phyloP scores from a whole-genome alignment of 2,113 vertebrate species.

The Trichomycterus rosablanca region DNA sequence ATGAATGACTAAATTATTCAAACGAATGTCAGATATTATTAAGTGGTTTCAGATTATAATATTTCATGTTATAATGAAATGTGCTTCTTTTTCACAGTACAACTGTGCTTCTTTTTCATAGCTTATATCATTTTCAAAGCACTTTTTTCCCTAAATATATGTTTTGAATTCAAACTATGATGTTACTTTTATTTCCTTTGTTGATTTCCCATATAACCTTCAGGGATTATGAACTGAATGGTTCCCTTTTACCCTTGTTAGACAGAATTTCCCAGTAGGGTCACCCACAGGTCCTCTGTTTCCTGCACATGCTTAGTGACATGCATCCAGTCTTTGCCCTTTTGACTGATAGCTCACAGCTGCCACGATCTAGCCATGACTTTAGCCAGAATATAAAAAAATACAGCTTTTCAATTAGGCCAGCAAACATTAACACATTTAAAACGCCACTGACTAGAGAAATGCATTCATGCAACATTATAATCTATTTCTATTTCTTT shows the following conservation, averaged over 20 bases:
- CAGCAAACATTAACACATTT: slow-evolving; percentile 25
- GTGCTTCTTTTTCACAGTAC: too few relatives aligned
- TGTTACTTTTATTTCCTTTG: neutral
- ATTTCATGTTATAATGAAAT: too few relatives aligned
- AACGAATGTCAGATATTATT: too few relatives aligned
- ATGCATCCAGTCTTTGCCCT: slow-evolving; percentile 38
- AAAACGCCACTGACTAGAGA: neutral
- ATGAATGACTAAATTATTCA: too few relatives aligned
- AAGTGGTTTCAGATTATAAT: too few relatives aligned
- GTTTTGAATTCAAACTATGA: too few relatives aligned
- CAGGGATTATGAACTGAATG: slow-evolving; percentile 1
- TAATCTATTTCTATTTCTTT: neutral
- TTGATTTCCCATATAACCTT: neutral
- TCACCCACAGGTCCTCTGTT: slow-evolving; percentile 18
- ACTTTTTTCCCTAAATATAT: too few relatives aligned
- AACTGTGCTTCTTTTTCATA: too few relatives aligned
- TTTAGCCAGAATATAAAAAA: slow-evolving; percentile 33
- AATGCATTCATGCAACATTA: neutral
- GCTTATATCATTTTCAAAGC: too few relatives aligned
- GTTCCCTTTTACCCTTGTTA: neutral
- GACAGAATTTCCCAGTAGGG: slow-evolving; percentile 1
- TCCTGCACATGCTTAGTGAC: slow-evolving; percentile 45
- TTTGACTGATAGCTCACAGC: slow-evolving; percentile 61
- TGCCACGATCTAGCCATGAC: slow-evolving; percentile 42
- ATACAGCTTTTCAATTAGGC: slow-evolving; percentile 34